These are phyloP conservation scores for Poeciliopsis prolifica DNA, from an alignment of 2,113 vertebrate species.

Conservation along the genomic window DNA sequence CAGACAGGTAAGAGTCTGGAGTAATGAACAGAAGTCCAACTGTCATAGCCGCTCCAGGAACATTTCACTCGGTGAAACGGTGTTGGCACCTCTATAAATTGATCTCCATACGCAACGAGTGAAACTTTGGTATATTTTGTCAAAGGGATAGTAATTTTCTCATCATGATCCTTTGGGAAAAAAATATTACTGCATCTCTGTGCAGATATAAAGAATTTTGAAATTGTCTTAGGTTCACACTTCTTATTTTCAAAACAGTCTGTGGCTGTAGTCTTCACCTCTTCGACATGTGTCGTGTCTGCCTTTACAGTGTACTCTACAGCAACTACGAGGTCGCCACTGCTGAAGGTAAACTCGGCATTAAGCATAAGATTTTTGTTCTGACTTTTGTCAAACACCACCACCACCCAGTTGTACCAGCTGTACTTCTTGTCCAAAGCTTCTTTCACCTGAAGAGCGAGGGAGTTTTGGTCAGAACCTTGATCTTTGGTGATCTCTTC, in stretches of 20 bases:
- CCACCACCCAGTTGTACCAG: conserved; percentile 28
- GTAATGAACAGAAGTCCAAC: background rate
- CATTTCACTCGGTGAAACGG: background rate
- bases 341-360: fast-evolving
- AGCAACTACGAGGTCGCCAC: fast-evolving
- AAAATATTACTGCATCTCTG: background rate
- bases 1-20: background rate
- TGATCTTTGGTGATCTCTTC: fast-evolving
- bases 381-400: background rate
- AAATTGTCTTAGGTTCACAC: background rate
- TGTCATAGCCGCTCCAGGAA: fast-evolving
- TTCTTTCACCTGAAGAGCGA: background rate
- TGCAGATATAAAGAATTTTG: background rate
- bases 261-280: background rate
- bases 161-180: background rate
- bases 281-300: background rate
- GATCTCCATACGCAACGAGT: background rate
- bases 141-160: background rate
- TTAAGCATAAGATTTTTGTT: background rate
- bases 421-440: background rate
- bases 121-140: background rate
- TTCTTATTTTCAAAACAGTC: background rate
- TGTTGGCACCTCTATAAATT: background rate
- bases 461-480: fast-evolving
- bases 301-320: background rate